Percentiles rank a stretch among this genome's conserved stretches.
phyloP scores from a whole-genome alignment of 1,140 invertebrate genomes.

The Holotrichia oblita region DNA sequence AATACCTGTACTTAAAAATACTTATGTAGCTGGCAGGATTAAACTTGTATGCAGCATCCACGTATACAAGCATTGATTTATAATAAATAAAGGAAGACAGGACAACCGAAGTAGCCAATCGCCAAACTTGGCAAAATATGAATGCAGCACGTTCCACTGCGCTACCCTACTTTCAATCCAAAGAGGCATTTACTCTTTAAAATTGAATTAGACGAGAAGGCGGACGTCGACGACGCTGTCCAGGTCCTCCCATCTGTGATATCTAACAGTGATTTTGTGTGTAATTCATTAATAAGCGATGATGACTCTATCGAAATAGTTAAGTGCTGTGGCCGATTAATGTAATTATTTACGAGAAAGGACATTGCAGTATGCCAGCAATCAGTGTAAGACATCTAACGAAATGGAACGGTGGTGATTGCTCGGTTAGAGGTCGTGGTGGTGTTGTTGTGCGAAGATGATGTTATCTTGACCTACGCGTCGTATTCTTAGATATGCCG shows the following conservation, averaged over 20 bases:
- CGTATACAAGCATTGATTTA: neutral
- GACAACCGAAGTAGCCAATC: neutral
- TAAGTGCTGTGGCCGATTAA: neutral
- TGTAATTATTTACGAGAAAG: neutral
- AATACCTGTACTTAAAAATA: neutral
- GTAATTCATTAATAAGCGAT: no score
- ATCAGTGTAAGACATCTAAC: neutral
- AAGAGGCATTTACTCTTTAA: no score
- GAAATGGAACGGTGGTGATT: neutral
- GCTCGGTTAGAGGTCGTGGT: no score
- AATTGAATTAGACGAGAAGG: no score
- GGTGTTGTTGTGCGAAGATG: neutral
- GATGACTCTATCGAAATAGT: neutral
- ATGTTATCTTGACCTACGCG: constrained; percentile 13
- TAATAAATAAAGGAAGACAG: neutral
- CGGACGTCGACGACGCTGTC: neutral
- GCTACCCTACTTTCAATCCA: neutral
- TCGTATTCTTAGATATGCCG: constrained; percentile 37
- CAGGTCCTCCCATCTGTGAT: no score
- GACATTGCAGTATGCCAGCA: neutral
- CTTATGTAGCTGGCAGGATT: no score
- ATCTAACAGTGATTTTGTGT: no score
- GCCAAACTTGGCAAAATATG: neutral
- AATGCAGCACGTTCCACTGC: neutral
- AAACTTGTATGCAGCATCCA: no score